Percentiles rank a stretch among this genome's conserved stretches.
phyloP scores from a whole-genome alignment of 2,888 invertebrate species.

The Tinea trinotella region DNA sequence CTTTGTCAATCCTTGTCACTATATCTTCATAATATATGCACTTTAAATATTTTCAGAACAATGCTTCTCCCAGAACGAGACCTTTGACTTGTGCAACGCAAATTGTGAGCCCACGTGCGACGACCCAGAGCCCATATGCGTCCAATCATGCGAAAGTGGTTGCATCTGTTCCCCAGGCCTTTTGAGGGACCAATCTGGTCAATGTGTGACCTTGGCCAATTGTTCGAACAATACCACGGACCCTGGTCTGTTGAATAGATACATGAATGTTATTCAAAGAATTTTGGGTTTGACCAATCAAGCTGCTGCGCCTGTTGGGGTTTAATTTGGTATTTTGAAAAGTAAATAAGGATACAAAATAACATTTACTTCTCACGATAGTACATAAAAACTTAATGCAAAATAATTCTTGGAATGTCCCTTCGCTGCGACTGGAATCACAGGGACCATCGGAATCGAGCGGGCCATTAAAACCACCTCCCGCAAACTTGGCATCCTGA shows the following conservation, averaged over 20 bases:
- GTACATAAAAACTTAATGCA: too few species aligned
- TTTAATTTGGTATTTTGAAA: not conserved
- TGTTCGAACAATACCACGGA: constrained; percentile 41
- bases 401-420: too few species aligned
- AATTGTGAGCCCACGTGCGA: constrained; percentile 49
- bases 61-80: constrained; percentile 51
- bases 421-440: too few species aligned
- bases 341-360: too few species aligned
- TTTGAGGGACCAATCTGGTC: constrained; percentile 38
- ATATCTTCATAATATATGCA: too few species aligned
- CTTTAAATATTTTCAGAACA: constrained; percentile 50
- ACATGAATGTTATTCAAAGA: constrained; percentile 46
- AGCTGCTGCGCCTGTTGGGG: not conserved
- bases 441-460: too few species aligned
- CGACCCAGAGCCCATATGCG: constrained; percentile 53
- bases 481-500: too few species aligned
- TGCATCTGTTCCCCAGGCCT: constrained; percentile 52
- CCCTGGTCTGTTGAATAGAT: constrained; percentile 37
- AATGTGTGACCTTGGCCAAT: constrained; percentile 48
- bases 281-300: constrained; percentile 40
- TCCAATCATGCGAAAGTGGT: constrained; percentile 43
- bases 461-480: too few species aligned
- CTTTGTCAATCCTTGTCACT: too few species aligned
- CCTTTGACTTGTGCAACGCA: constrained; percentile 48
- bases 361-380: too few species aligned